Evolutionary conservation across 1,140 invertebrate species (phyloP), one percentile per base, ranked within the genome.

Genomic region (Rhopalosiphum padi): DNA sequence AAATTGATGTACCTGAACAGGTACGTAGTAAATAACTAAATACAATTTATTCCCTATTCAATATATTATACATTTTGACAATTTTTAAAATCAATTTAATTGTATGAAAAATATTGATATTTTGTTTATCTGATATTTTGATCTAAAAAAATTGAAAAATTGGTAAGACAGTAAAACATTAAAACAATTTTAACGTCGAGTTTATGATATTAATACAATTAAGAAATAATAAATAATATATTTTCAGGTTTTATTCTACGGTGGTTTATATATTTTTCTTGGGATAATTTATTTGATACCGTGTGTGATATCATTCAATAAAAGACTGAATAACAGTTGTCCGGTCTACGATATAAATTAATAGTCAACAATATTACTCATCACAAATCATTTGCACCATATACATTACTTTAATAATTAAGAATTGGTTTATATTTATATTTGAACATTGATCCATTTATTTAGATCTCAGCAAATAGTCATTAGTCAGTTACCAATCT

Each of bases 281-380:
- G 91, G 91, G 4, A 85, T 15, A 35, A 53, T 85, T 83, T 93
- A 93, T 51, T 41, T 93, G n/a, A 85, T 93, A 53, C 77, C 91
- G 2, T 53, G 48, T 43, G 77, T 5, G 25, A 55, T 93, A 48
- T 46, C 48, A 37, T 93, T 86, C 37, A 93, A 86, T 22, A 93
- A 23, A 93, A 93, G 51, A 55, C 48, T 93, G 37, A 86, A 85
- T 43, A 93, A 83, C 7, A 86, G 48, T n/a, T 86, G 46, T 53
- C 82, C 91, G 23, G 35, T 93, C 11, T 93, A 93, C 35, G 77
- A 86, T 21, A 6, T 93, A 46, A 51, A 35, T 21, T 51, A 93
- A 93, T 93, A 93, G 23, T 18, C 43, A 46, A 46, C 18, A 83
- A 46, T 3, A 2, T 37, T 7, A 21, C 4, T 25, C 21, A 30